Evolutionary conservation across 2,888 invertebrate species (phyloP), one percentile per base, ranked within the genome.

Genomic region (Copidosoma aretas): DNA sequence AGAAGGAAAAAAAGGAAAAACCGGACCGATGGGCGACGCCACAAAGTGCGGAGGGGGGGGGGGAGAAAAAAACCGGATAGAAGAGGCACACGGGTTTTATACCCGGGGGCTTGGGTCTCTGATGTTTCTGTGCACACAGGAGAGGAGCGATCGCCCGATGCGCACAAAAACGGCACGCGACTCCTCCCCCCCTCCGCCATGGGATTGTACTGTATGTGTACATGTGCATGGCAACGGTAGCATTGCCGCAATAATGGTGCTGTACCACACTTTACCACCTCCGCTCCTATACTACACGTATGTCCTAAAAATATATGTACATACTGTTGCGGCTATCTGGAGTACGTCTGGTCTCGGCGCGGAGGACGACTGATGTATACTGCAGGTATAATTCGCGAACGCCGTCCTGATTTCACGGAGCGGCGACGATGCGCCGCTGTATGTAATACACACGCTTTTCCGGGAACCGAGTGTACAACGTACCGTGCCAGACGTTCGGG

Each of bases 321-420:
- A 32, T 8, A 32, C 4, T 32, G 32, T 32, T 8, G 4, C 12
- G 5, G 32, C 39, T n/a, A 1, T n/a, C 4, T 22, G n/a, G n/a
- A n/a, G n/a, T n/a, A n/a, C n/a, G n/a, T n/a, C n/a, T n/a, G n/a
- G n/a, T n/a, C n/a, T n/a, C n/a, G n/a, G n/a, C n/a, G n/a, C n/a
- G n/a, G n/a, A n/a, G n/a, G n/a, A n/a, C n/a, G n/a, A n/a, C n/a
- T n/a, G 39, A 41, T 15, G 10, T 41, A 43, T 41, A 57, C 19
- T 4, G 17, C 25, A 39, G 32, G 32, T 32, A n/a, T n/a, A 46
- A 17, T n/a, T 3, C 46, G 12, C n/a, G 52, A 17, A 2, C 54
- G 54, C 2, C n/a, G 62, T 67, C 21, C 67, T 41, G 67, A 62
- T 67, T 67, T 67, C 67, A 59, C 62, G 58, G 46, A 25, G 21